Evolutionary conservation across 2,888 invertebrate species (phyloP).

Genomic region (Disparrhopalites patrizii): DNA sequence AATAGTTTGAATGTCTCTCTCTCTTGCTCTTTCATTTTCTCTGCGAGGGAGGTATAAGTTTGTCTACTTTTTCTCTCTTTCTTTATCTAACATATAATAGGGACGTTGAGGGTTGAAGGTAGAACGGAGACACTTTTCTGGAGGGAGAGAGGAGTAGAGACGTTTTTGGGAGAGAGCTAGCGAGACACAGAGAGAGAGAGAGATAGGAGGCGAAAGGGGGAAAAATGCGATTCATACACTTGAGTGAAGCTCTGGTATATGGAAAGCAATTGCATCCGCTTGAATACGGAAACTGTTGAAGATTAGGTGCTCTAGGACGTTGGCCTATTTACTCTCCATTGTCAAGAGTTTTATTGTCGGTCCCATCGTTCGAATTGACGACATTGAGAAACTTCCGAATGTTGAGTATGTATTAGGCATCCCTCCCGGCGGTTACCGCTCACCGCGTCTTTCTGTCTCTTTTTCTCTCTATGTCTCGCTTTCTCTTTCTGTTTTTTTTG

Average conservation of each 20-base stretch:
- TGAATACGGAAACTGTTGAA: slow-evolving; percentile 43
- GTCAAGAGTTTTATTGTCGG: slow-evolving; percentile 29
- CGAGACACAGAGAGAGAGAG: too few species aligned
- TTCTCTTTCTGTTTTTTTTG: background rate
- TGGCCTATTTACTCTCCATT: slow-evolving; percentile 34
- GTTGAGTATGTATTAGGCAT: slow-evolving; percentile 25
- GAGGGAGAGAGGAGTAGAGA: too few species aligned
- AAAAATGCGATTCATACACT: slow-evolving; percentile 26
- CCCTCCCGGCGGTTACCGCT: slow-evolving; percentile 17
- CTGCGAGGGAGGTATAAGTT: too few species aligned
- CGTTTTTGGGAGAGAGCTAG: too few species aligned
- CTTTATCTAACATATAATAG: too few species aligned
- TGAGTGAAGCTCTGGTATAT: slow-evolving; percentile 26
- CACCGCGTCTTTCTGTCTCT: background rate
- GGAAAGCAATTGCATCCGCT: slow-evolving; percentile 43
- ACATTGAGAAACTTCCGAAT: slow-evolving; percentile 27
- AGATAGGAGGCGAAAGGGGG: too few species aligned
- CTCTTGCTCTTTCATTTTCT: too few species aligned
- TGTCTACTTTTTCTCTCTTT: too few species aligned
- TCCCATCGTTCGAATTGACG: slow-evolving; percentile 28
- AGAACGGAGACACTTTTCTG: too few species aligned
- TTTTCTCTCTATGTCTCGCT: background rate
- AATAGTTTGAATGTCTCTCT: too few species aligned
- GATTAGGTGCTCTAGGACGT: slow-evolving; percentile 28
- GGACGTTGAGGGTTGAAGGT: too few species aligned